These are phyloP conservation scores for Drosophila nr. perissopoda DNA, from an alignment of 2,888 invertebrate genomes.

Conservation along the genomic window DNA sequence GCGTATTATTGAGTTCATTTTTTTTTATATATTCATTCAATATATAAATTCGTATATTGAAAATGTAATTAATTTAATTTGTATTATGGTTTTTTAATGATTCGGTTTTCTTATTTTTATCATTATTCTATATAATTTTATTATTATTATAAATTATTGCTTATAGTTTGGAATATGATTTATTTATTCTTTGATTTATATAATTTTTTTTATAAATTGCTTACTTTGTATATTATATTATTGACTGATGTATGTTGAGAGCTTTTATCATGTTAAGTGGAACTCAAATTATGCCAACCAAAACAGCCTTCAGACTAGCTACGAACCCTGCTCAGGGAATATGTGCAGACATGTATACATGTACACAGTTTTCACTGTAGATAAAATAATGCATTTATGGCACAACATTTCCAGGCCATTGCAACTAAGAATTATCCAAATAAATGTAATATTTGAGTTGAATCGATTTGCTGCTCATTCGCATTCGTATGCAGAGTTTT, in stretches of 20 bases:
- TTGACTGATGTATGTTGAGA: not conserved
- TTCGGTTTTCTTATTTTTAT: not conserved
- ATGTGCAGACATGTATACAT: constrained; percentile 4
- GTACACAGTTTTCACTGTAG: not conserved
- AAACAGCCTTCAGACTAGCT: not conserved
- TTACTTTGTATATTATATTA: not conserved
- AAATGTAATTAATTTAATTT: not conserved
- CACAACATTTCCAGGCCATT: constrained; percentile 27
- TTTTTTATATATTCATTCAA: not conserved
- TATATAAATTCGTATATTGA: no score
- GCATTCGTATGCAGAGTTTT: constrained; percentile 8
- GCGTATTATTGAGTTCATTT: not conserved
- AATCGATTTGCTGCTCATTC: constrained; percentile 48
- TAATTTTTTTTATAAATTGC: not conserved
- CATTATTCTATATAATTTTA: not conserved
- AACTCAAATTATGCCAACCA: not conserved
- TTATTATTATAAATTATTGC: not conserved
- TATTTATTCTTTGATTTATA: not conserved
- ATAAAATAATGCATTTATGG: constrained; percentile 40
- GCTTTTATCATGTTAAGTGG: not conserved
- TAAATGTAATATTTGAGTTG: constrained; percentile 47
- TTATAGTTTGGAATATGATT: not conserved
- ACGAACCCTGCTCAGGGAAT: not conserved
- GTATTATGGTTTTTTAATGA: not conserved
- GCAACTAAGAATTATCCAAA: constrained; percentile 26